Conservation (phyloP, 2,888 invertebrate genomes). For the Clostera curtula region DNA sequence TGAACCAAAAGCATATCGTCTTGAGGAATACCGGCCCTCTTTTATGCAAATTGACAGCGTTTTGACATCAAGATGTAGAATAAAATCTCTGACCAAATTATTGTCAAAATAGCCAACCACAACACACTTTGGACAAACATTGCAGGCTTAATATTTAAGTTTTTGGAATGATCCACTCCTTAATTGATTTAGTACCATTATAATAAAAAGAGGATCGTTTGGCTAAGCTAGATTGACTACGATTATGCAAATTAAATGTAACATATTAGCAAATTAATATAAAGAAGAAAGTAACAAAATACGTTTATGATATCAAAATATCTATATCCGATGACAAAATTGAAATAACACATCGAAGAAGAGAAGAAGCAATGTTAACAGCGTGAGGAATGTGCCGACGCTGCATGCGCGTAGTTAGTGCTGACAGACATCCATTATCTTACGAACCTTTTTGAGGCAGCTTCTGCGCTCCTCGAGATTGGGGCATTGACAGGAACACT, state of each 20-base stretch:
- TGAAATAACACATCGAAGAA: conserved; percentile 20
- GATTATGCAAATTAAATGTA: conserved; percentile 14
- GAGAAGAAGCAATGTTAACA: conserved; percentile 39
- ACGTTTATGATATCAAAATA: too few relatives aligned
- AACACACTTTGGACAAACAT: too few relatives aligned
- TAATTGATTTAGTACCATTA: too few relatives aligned
- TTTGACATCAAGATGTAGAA: conserved; percentile 20
- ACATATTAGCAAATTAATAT: conserved; percentile 13
- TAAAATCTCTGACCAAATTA: too few relatives aligned
- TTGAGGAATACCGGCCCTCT: too few relatives aligned
- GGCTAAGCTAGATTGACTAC: conserved; percentile 21
- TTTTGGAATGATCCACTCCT: too few relatives aligned
- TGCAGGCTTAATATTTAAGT: too few relatives aligned
- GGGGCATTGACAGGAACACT: conserved; percentile 68
- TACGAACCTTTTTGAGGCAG: conserved; percentile 65
- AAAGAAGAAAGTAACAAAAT: too few relatives aligned
- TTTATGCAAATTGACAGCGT: conserved; percentile 18
- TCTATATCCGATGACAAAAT: conserved; percentile 4
- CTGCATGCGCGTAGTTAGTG: conserved; percentile 52
- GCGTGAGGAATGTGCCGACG: conserved; percentile 26
- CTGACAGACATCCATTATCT: conserved; percentile 62
- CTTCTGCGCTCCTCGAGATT: conserved; percentile 53
- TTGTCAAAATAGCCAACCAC: too few relatives aligned
- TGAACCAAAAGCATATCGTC: too few relatives aligned
- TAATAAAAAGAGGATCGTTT: too few relatives aligned